phyloP scores from a whole-genome alignment of 2,888 invertebrate species.

The Acleris holmiana region DNA sequence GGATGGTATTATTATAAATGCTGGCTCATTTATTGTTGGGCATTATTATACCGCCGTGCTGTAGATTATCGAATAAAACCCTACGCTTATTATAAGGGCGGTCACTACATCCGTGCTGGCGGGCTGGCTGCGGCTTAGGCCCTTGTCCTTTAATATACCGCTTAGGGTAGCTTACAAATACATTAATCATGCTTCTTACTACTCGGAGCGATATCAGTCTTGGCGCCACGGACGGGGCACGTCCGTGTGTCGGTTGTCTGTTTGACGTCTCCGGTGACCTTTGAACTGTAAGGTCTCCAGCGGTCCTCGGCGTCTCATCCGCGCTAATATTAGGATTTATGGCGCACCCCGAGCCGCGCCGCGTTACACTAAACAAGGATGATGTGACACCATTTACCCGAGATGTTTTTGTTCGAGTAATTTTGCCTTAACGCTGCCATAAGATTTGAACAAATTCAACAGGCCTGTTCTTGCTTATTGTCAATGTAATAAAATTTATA shows the following conservation, averaged over 20 bases:
- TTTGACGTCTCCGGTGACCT: neutral
- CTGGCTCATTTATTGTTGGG: slow-evolving; percentile 18
- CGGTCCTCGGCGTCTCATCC: slow-evolving; percentile 50
- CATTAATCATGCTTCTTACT: slow-evolving; percentile 34
- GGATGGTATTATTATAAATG: slow-evolving; percentile 36
- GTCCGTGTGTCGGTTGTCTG: too few relatives aligned
- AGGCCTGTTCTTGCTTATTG: slow-evolving; percentile 71
- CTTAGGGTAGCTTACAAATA: slow-evolving; percentile 31
- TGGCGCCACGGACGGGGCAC: neutral
- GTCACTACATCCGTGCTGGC: slow-evolving; percentile 15
- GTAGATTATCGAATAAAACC: slow-evolving; percentile 32
- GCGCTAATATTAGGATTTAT: slow-evolving; percentile 67
- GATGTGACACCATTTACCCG: slow-evolving; percentile 65
- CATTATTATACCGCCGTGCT: slow-evolving; percentile 23
- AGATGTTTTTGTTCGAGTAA: slow-evolving; percentile 46
- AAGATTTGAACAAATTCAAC: slow-evolving; percentile 63
- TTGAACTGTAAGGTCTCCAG: slow-evolving; percentile 32
- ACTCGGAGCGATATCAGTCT: slow-evolving; percentile 21
- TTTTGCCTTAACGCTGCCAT: slow-evolving; percentile 47
- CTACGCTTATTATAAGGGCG: slow-evolving; percentile 30
- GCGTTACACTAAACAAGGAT: slow-evolving; percentile 61
- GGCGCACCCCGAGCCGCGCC: slow-evolving; percentile 43
- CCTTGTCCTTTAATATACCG: slow-evolving; percentile 17
- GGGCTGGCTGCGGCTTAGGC: slow-evolving; percentile 26
- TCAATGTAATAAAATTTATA: slow-evolving; percentile 76